phyloP scores from a whole-genome alignment of 2,797 vertebrate species.

The Xerus rutilus region DNA sequence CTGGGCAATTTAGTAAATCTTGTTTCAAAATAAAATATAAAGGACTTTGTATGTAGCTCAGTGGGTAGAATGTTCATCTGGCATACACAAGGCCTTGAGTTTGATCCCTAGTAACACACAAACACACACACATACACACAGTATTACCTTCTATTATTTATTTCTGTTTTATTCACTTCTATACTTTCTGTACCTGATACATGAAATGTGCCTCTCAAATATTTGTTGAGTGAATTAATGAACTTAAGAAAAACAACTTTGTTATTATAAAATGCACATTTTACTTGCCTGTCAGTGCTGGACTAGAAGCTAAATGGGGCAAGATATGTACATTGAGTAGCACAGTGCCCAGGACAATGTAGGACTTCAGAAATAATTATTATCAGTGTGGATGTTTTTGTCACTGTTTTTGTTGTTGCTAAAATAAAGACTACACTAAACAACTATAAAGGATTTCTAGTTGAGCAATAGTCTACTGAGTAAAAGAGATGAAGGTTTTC shows the following conservation, averaged over 20 bases:
- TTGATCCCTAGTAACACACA: not conserved
- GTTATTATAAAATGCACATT: not conserved
- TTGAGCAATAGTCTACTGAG: not conserved
- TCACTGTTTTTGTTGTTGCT: not conserved
- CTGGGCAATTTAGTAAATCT: not conserved
- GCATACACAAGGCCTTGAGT: not conserved
- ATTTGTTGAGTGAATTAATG: not conserved
- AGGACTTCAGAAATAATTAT: not conserved
- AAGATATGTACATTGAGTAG: not conserved
- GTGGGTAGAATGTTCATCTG: not conserved
- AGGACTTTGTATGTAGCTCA: not conserved
- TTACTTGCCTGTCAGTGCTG: not conserved
- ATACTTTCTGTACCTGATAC: not conserved
- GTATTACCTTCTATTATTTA: not conserved
- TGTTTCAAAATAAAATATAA: not conserved
- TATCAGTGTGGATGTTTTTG: not conserved
- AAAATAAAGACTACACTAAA: not conserved
- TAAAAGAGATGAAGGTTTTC: not conserved
- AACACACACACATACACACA: not conserved
- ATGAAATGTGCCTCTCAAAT: conserved; percentile 14
- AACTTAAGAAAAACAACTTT: not conserved
- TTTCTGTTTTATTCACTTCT: not conserved
- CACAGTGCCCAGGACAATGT: not conserved
- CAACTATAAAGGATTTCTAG: not conserved
- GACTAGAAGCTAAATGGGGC: not conserved